Conservation (phyloP, 1,140 invertebrate species). For the Tetraneura akinire region DNA sequence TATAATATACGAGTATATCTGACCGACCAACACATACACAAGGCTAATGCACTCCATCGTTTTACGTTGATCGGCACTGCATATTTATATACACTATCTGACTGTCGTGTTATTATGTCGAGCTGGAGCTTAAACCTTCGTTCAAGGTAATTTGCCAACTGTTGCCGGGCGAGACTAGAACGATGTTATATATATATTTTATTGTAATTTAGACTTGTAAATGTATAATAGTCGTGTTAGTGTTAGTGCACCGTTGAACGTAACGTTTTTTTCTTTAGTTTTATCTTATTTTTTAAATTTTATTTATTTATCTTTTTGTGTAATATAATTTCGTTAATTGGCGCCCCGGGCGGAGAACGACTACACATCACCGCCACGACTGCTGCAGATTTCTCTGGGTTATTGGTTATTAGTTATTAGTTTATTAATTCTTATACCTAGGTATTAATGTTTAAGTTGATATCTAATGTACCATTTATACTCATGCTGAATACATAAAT, state of each 20-base stretch:
- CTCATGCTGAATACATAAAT: no score
- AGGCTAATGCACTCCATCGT: constrained; percentile 40
- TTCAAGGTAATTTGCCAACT: constrained; percentile 41
- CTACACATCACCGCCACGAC: neutral
- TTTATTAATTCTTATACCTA: no score
- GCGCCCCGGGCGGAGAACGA: neutral
- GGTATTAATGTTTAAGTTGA: no score
- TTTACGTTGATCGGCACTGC: neutral
- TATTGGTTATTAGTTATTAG: no score
- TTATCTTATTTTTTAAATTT: no score
- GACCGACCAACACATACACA: neutral
- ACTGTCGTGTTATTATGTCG: constrained; percentile 47
- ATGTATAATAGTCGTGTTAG: no score
- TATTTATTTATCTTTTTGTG: neutral
- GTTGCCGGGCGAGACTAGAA: constrained; percentile 2
- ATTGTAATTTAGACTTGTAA: no score
- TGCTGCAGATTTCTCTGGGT: no score
- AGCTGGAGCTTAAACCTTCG: constrained; percentile 54
- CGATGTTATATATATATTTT: neutral
- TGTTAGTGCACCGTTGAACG: neutral
- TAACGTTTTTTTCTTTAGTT: neutral
- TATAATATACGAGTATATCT: no score
- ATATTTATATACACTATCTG: neutral
- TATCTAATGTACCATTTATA: no score
- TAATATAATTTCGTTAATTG: neutral